These are phyloP conservation scores for Plestiodon gilberti DNA, from an alignment of 2,113 vertebrate genomes.

Conservation along the genomic window DNA sequence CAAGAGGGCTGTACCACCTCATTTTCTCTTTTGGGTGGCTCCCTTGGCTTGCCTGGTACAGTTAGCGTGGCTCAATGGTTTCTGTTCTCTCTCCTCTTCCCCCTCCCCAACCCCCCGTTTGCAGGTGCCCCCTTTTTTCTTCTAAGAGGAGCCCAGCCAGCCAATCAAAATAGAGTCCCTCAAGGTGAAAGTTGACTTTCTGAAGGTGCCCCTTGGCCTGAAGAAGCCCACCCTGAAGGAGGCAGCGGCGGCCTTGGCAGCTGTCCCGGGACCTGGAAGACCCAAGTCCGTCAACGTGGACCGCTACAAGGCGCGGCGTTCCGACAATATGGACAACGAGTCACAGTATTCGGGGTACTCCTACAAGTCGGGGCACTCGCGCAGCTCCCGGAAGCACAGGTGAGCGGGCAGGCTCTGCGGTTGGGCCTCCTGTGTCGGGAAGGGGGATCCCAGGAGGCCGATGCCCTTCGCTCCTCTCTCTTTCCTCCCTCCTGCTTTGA, in stretches of 20 bases:
- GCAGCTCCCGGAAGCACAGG: conserved; percentile 92
- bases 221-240: conserved; percentile 79
- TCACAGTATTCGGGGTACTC: conserved; percentile 94
- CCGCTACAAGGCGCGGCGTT: conserved; percentile 78
- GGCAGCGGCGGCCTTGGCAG: conserved; percentile 75
- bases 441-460: neutral
- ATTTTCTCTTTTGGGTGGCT: too few relatives aligned
- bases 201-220: conserved; percentile 91
- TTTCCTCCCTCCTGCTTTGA: neutral
- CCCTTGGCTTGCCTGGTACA: too few relatives aligned
- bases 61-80: neutral
- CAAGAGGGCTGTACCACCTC: too few relatives aligned
- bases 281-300: conserved; percentile 63
- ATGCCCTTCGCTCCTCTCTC: too few relatives aligned
- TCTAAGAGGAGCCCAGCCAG: conserved; percentile 68
- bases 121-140: conserved; percentile 67
- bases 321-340: conserved; percentile 91
- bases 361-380: conserved; percentile 92
- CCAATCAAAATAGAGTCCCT: conserved; percentile 98
- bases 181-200: conserved; percentile 94
- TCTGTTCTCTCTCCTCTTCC: conserved; percentile 36
- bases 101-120: too few relatives aligned
- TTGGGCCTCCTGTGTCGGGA: too few relatives aligned
- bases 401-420: conserved; percentile 42
- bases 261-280: conserved; percentile 74